These are phyloP conservation scores for Sander lucioperca DNA, from an alignment of 2,113 vertebrate species.

Conservation along the genomic window DNA sequence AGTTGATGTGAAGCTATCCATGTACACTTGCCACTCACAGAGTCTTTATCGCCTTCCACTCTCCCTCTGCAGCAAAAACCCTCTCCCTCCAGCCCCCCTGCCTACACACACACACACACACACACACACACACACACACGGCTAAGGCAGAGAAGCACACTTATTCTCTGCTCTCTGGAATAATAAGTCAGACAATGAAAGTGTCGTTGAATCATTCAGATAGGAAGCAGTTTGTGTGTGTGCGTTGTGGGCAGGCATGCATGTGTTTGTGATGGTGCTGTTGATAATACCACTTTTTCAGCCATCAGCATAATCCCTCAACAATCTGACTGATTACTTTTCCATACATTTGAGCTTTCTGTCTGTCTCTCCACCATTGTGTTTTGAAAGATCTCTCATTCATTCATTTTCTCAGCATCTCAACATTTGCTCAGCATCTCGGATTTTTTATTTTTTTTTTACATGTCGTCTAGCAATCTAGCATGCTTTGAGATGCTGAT, in stretches of 20 bases:
- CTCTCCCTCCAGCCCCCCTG: conserved; percentile 25
- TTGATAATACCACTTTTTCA: conserved; percentile 64
- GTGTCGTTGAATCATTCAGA: conserved; percentile 74
- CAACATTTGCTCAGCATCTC: conserved; percentile 40
- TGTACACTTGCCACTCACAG: conserved; percentile 97
- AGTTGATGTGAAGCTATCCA: conserved; percentile 94
- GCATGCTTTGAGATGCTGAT: conserved; percentile 63
- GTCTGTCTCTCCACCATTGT: conserved; percentile 28
- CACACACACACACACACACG: conserved; percentile 26
- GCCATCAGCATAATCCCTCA: conserved; percentile 63
- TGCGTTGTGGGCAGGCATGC: conserved; percentile 45
- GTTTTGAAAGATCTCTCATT: conserved; percentile 48
- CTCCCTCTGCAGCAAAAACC: conserved; percentile 65
- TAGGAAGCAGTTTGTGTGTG: conserved; percentile 42
- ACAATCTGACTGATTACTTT: conserved; percentile 73
- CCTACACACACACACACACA: conserved; percentile 36
- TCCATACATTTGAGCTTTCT: conserved; percentile 55
- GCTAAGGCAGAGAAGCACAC: conserved; percentile 2
- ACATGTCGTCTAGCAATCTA: conserved; percentile 17
- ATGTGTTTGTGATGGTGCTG: conserved; percentile 53
- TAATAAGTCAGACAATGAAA: conserved; percentile 79
- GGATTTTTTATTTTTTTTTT: not conserved
- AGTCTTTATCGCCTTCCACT: conserved; percentile 80
- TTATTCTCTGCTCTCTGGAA: conserved; percentile 72
- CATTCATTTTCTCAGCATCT: conserved; percentile 52